Evolutionary conservation across 2,797 vertebrate species (phyloP).

Genomic region (Cichlasoma orientale): DNA sequence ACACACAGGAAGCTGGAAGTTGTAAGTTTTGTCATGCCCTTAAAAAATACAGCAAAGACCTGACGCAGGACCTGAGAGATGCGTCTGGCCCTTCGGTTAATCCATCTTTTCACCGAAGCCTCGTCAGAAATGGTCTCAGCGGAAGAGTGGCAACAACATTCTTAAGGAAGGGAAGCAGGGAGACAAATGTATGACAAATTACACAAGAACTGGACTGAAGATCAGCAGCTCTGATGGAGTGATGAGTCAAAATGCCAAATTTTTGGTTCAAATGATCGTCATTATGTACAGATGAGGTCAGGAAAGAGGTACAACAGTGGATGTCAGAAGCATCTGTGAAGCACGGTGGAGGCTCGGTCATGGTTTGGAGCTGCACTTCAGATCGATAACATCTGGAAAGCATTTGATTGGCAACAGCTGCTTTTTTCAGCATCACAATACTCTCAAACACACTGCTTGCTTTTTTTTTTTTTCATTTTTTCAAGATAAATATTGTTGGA

Average conservation of each 20-base stretch:
- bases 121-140: not conserved
- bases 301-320: no score
- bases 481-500: not conserved
- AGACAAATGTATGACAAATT: no score
- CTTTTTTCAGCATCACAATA: no score
- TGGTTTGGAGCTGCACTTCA: no score
- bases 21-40: not conserved
- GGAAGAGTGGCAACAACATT: not conserved
- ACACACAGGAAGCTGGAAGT: not conserved
- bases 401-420: no score
- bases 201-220: not conserved
- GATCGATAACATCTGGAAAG: no score
- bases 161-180: no score
- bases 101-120: not conserved
- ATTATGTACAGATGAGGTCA: no score
- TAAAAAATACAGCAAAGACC: not conserved
- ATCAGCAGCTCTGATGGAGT: not conserved
- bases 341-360: no score
- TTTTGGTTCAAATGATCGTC: not conserved
- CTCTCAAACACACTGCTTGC: no score
- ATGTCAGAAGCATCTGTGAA: no score
- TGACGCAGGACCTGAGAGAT: not conserved
- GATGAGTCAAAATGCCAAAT: not conserved
- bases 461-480: not conserved
- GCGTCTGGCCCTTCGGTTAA: not conserved